Evolutionary conservation across 2,888 invertebrate genomes (phyloP).

Genomic region (Lepidochrysops patricia): DNA sequence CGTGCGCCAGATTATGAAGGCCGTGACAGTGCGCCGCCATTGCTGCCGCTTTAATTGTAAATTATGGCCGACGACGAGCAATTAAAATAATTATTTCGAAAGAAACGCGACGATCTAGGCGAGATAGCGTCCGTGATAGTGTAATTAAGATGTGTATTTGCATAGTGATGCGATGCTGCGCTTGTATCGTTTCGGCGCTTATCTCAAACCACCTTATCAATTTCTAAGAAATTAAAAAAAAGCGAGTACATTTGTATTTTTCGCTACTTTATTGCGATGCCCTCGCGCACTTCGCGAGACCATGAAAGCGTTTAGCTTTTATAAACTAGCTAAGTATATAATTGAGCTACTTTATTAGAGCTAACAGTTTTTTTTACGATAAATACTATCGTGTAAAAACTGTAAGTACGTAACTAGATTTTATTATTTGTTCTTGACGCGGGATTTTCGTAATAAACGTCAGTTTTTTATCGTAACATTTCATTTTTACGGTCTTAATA

Average conservation of each 20-base stretch:
- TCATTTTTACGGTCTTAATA: conserved; percentile 50
- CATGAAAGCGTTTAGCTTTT: not conserved
- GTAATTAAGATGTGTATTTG: conserved; percentile 61
- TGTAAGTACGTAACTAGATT: conserved; percentile 54
- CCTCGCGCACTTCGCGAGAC: not conserved
- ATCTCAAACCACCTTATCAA: conserved; percentile 44
- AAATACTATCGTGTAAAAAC: too few species aligned
- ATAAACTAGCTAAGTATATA: conserved; percentile 40
- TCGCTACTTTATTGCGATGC: not conserved
- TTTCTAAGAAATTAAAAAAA: conserved; percentile 41
- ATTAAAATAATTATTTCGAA: conserved; percentile 67
- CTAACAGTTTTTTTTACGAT: too few species aligned
- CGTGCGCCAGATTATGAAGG: conserved; percentile 59
- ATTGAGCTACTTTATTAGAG: too few species aligned
- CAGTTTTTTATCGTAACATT: conserved; percentile 53
- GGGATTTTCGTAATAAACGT: conserved; percentile 43
- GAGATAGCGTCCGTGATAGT: conserved; percentile 61
- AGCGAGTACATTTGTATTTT: conserved; percentile 32
- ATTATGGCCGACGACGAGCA: conserved; percentile 43
- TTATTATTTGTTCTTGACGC: conserved; percentile 48
- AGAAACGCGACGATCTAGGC: conserved; percentile 57
- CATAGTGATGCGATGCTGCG: conserved; percentile 48
- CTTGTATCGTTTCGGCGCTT: conserved; percentile 51
- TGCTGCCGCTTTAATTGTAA: conserved; percentile 55
- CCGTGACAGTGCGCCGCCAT: conserved; percentile 36